Percentiles rank a stretch among this genome's conserved stretches.
Evolutionary conservation across 2,888 invertebrate genomes (phyloP).

Genomic region (Cerceris ruficornis): DNA sequence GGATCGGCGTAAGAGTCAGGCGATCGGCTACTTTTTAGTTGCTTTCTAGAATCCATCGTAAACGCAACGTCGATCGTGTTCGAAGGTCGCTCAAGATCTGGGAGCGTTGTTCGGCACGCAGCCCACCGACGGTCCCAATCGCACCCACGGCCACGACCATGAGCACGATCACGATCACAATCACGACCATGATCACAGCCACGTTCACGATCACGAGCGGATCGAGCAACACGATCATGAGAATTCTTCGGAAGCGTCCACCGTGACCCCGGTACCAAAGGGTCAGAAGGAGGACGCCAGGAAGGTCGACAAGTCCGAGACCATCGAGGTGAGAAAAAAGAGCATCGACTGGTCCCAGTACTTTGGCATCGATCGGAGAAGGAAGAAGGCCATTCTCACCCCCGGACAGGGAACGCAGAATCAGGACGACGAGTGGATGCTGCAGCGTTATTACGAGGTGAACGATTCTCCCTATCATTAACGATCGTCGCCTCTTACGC

Average conservation of each 20-base stretch:
- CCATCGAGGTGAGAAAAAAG: constrained; percentile 88
- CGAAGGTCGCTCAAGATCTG: constrained; percentile 76
- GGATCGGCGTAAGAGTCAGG: too few species aligned
- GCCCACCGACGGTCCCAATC: constrained; percentile 84
- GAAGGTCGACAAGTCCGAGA: constrained; percentile 65
- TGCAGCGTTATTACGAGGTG: constrained; percentile 84
- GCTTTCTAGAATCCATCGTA: not conserved
- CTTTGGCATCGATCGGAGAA: constrained; percentile 91
- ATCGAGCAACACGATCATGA: constrained; percentile 69
- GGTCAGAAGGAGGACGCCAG: constrained; percentile 68
- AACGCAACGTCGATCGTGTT: constrained; percentile 1
- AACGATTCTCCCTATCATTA: not conserved
- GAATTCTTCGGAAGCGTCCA: constrained; percentile 76
- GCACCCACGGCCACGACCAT: constrained; percentile 53
- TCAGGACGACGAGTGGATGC: constrained; percentile 84
- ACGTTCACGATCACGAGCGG: constrained; percentile 63
- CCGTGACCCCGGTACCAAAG: constrained; percentile 50
- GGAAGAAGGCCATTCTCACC: constrained; percentile 84
- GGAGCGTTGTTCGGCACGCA: constrained; percentile 87
- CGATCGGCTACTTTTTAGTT: not conserved
- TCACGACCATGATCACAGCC: constrained; percentile 68
- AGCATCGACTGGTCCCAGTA: constrained; percentile 94
- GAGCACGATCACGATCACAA: constrained; percentile 70
- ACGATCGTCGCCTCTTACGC: not conserved
- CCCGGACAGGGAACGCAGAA: constrained; percentile 82